These are phyloP conservation scores for Steinernema khuongi DNA, from an alignment of 1,140 invertebrate species.

Conservation along the genomic window DNA sequence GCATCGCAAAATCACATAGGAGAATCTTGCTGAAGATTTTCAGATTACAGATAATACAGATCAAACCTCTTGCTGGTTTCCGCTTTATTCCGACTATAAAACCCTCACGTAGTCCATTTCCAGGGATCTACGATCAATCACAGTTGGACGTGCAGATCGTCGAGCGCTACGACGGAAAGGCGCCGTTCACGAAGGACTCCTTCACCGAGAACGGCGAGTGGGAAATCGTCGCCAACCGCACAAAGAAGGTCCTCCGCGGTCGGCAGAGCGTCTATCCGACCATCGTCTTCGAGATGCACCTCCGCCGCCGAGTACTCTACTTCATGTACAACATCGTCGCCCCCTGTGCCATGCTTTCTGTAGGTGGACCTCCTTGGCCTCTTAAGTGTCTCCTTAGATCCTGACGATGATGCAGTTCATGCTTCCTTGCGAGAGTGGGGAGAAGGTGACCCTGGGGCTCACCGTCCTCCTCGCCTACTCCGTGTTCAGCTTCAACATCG, in stretches of 20 bases:
- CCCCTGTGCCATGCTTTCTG: constrained; percentile 65
- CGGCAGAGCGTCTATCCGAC: constrained; percentile 24
- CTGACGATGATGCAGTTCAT: constrained; percentile 65
- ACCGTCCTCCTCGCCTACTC: constrained; percentile 83
- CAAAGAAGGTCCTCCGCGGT: constrained; percentile 13
- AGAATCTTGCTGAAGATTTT: no score
- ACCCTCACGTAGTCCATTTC: background rate
- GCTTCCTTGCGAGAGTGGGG: constrained; percentile 80
- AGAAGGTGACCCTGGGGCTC: constrained; percentile 72
- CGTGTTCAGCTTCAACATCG: constrained; percentile 82
- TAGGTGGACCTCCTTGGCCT: background rate
- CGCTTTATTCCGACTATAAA: no score
- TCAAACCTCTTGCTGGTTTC: no score
- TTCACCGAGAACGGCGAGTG: constrained; percentile 42
- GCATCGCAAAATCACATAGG: no score
- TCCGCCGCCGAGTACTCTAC: constrained; percentile 72
- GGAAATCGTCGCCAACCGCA: constrained; percentile 37
- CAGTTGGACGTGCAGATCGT: constrained; percentile 33
- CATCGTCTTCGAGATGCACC: constrained; percentile 36
- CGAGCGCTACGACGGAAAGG: constrained; percentile 35
- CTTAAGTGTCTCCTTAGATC: constrained; percentile 24
- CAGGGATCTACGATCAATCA: constrained; percentile 71
- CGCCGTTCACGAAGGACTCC: constrained; percentile 33
- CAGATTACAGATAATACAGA: no score
- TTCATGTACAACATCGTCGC: constrained; percentile 83